Conservation (phyloP, 2,113 vertebrate genomes). For the Bagarius yarrelli region DNA sequence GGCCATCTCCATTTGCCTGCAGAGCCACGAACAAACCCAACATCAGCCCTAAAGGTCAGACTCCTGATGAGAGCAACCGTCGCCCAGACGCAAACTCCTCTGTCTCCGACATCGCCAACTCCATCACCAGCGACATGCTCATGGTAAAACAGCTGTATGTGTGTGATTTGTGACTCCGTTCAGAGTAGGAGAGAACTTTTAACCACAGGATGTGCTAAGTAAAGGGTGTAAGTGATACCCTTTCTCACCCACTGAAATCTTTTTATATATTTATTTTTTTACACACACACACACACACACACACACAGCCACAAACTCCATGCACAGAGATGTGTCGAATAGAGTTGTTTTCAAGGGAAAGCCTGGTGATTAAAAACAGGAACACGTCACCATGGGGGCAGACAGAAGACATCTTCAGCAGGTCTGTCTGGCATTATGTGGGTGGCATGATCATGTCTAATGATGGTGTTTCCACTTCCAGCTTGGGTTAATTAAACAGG, state of each 20-base stretch:
- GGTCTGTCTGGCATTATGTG: conserved; percentile 66
- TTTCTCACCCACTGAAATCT: conserved; percentile 58
- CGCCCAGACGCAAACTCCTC: conserved; percentile 86
- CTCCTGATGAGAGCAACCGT: conserved; percentile 76
- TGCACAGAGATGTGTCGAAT: conserved; percentile 19
- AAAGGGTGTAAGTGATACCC: conserved; percentile 58
- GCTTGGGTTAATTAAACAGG: conserved; percentile 21
- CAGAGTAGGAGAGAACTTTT: conserved; percentile 26
- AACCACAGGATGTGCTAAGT: conserved; percentile 32
- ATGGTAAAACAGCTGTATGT: conserved; percentile 77
- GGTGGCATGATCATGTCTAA: conserved; percentile 63
- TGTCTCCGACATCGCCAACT: conserved; percentile 94
- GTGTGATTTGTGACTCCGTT: conserved; percentile 50
- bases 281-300: conserved; percentile 54
- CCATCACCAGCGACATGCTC: conserved; percentile 95
- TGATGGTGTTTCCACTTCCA: conserved; percentile 62
- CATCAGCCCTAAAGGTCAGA: conserved; percentile 81
- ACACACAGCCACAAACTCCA: neutral
- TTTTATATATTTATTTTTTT: no score
- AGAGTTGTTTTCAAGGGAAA: conserved; percentile 52
- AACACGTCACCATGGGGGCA: conserved; percentile 59
- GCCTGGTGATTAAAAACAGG: conserved; percentile 64
- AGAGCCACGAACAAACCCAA: conserved; percentile 85
- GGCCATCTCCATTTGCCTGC: neutral
- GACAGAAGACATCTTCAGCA: conserved; percentile 52